Evolutionary conservation across 2,797 vertebrate genomes (phyloP).

Genomic region (Pipistrellus pipistrellus): DNA sequence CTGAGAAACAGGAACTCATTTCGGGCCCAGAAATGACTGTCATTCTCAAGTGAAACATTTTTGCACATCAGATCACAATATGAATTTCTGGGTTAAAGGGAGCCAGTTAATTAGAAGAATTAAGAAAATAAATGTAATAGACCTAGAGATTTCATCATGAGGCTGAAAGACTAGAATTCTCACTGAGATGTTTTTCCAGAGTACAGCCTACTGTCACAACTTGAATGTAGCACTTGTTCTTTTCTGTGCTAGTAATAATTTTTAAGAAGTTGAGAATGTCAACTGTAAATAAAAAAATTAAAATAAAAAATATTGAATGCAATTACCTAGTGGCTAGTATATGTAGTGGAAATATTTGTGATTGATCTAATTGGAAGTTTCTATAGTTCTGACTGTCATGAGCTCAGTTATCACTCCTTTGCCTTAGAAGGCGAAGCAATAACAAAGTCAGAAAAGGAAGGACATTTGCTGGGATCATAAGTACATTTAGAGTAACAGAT

Average conservation of each 20-base stretch:
- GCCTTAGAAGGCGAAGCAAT: slow-evolving; percentile 20
- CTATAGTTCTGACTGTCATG: not conserved
- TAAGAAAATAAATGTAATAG: slow-evolving; percentile 48
- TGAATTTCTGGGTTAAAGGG: slow-evolving; percentile 29
- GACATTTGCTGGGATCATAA: not conserved
- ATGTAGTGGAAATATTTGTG: slow-evolving; percentile 38
- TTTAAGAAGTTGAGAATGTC: slow-evolving; percentile 62
- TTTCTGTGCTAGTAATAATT: slow-evolving; percentile 68
- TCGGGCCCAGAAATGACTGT: not conserved
- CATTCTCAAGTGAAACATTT: not conserved
- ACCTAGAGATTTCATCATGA: slow-evolving; percentile 51
- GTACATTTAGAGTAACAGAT: slow-evolving; percentile 19
- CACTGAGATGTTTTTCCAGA: slow-evolving; percentile 70
- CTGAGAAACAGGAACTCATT: not conserved
- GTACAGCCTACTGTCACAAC: slow-evolving; percentile 61
- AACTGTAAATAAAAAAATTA: not conserved
- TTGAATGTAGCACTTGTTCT: slow-evolving; percentile 69
- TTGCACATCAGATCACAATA: slow-evolving; percentile 2
- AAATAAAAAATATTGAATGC: slow-evolving; percentile 21
- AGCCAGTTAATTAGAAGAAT: slow-evolving; percentile 2
- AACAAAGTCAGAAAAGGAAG: slow-evolving; percentile 3
- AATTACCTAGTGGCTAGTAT: slow-evolving; percentile 70
- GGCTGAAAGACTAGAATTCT: slow-evolving; percentile 71
- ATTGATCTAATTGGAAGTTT: slow-evolving; percentile 45
- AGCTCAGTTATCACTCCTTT: not conserved